Conservation (phyloP, 1,140 invertebrate species). For the Andrena cerasifolii region DNA sequence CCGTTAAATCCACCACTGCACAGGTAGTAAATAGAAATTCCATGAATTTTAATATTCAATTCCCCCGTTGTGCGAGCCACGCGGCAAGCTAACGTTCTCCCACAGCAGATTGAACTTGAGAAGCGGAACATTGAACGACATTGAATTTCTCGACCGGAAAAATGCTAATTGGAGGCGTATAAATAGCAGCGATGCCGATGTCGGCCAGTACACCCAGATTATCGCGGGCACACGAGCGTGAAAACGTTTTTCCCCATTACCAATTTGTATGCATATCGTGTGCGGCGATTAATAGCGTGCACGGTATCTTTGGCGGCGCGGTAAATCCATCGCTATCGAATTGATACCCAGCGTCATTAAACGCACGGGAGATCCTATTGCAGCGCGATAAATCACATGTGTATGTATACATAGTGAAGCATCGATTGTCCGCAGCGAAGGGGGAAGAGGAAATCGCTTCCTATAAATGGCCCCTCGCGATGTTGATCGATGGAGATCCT, state of each 20-base stretch:
- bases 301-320: not conserved
- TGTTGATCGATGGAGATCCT: no score
- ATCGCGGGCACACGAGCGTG: slow-evolving; percentile 11
- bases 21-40: no score
- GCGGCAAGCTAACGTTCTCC: no score
- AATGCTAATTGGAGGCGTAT: not conserved
- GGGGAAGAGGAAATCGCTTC: not conserved
- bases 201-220: slow-evolving; percentile 12
- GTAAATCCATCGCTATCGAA: slow-evolving; percentile 5
- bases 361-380: not conserved
- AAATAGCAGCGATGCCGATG: not conserved
- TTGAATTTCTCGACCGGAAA: not conserved
- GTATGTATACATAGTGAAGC: not conserved
- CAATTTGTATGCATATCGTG: not conserved
- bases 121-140: not conserved
- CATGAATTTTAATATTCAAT: no score
- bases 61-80: no score
- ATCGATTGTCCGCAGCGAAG: not conserved
- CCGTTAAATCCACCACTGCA: no score
- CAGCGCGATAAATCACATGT: slow-evolving; percentile 15
- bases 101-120: not conserved
- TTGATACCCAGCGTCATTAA: not conserved
- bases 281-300: not conserved
- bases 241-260: not conserved
- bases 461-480: not conserved